Evolutionary conservation across 2,797 vertebrate genomes (phyloP).

Genomic region (Chelonia mydas): DNA sequence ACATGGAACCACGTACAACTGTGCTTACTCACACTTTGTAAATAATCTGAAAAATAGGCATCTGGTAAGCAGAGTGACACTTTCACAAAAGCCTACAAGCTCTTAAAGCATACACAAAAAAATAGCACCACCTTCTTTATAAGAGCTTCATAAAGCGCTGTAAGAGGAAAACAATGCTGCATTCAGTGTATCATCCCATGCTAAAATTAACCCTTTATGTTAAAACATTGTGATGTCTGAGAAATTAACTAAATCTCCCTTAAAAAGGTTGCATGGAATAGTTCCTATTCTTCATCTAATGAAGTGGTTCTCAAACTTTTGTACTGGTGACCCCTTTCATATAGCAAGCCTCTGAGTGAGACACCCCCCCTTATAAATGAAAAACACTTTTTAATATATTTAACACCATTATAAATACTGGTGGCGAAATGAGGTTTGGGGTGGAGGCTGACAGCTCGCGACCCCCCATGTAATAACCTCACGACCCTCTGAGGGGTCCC

Average conservation of each 20-base stretch:
- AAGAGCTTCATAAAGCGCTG: background rate
- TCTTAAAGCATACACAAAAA: background rate
- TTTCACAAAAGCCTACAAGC: background rate
- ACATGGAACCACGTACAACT: background rate
- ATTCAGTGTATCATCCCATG: background rate
- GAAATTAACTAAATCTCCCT: background rate
- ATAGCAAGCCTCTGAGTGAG: too few species aligned
- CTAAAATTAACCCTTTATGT: background rate
- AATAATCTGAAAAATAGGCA: background rate
- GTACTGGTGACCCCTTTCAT: too few species aligned
- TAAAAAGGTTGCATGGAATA: background rate
- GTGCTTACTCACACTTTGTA: slow-evolving; percentile 4
- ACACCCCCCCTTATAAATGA: too few species aligned
- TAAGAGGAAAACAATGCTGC: too few species aligned
- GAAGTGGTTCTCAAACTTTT: too few species aligned
- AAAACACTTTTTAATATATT: too few species aligned
- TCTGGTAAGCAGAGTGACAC: background rate
- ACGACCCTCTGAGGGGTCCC: too few species aligned
- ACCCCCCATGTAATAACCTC: too few species aligned
- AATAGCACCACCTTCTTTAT: background rate
- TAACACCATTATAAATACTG: too few species aligned
- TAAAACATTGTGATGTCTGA: background rate
- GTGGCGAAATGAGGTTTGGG: too few species aligned
- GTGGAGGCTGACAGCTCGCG: too few species aligned
- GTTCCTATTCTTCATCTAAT: background rate